Base-by-base conservation (phyloP, 2,888 invertebrate species). In the Sipha maydis region DNA sequence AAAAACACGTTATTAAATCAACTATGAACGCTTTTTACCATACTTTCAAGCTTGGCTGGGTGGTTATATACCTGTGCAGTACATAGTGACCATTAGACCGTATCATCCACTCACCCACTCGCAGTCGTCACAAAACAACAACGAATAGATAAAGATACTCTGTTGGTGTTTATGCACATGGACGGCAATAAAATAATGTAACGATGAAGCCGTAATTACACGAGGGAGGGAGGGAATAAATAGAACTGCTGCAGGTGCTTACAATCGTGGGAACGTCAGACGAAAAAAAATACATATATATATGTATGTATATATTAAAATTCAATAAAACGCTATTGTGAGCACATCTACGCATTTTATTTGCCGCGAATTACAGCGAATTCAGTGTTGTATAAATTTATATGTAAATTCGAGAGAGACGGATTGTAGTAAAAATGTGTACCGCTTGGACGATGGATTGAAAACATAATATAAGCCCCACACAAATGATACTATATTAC, bases 81-180 rank as follows among this genome's bases (percentile, higher is more conserved):
- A 56, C 71, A 11, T n/a, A 56, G 84, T 77, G 85, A 85, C 85
- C 85, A 38, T 85, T 85, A 85, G 85, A 85, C 85, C 85, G 77
- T 85, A 85, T 85, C 85, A 85, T 85, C 85, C 85, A 85, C 67
- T 77, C 85, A 38, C 85, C 85, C 67, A 85, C 85, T 85, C 67
- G 48, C 48, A 67, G 85, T 85, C 85, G 85, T 67, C 77, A 77
- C 77, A 77, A 77, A 77, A 85, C 84, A 85, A 84, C 85, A 61
- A 31, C 85, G 85, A 85, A 85, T 85, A 85, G 76, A 85, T 85
- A 85, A 77, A 85, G 61, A 85, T 83, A 83, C 82, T 25, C 48
- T 67, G 85, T 77, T 77, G 54, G 84, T 41, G 84, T 85, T 77
- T 77, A 76, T 77, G 85, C 85, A 77, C 85, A 85, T 67, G 77